These are phyloP conservation scores for Tetropium fuscum DNA, from an alignment of 2,888 invertebrate genomes.

Conservation along the genomic window DNA sequence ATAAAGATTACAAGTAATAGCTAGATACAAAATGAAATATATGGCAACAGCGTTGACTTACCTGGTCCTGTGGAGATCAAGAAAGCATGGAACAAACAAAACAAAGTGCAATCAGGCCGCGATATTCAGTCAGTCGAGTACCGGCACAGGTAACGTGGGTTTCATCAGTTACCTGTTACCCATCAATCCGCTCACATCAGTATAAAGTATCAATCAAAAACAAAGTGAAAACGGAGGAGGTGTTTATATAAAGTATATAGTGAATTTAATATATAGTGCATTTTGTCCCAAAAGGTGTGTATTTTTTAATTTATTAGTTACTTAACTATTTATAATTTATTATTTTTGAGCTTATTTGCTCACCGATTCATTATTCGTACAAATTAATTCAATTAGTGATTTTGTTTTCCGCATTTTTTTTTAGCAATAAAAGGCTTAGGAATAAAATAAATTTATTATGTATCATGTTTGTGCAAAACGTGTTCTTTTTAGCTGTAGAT, in stretches of 20 bases:
- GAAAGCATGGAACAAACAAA: conserved; percentile 64
- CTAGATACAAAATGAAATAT: conserved; percentile 40
- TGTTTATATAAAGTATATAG: conserved; percentile 10
- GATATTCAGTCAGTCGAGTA: conserved; percentile 58
- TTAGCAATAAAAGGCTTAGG: too few relatives aligned
- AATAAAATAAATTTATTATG: too few relatives aligned
- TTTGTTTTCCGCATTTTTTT: too few relatives aligned
- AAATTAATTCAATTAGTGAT: too few relatives aligned
- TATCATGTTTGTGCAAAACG: too few relatives aligned
- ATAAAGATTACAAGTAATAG: conserved; percentile 27
- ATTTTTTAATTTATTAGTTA: conserved; percentile 14
- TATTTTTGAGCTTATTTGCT: too few relatives aligned
- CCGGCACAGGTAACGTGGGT: conserved; percentile 37
- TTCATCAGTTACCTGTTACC: conserved; percentile 36
- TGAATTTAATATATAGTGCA: too few relatives aligned
- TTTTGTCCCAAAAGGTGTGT: conserved; percentile 27
- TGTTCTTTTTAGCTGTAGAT: too few relatives aligned
- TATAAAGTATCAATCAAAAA: conserved; percentile 8
- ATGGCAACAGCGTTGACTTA: conserved; percentile 55
- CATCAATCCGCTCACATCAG: conserved; percentile 31
- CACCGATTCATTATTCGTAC: too few relatives aligned
- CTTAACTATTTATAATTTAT: not conserved
- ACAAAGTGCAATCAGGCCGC: conserved; percentile 63
- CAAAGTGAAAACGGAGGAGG: conserved; percentile 30
- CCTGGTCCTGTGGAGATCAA: conserved; percentile 57